A percentile compares a stretch with the other conserved stretches of the same genome.
Evolutionary conservation across 2,113 vertebrate species (phyloP).

Genomic region (Lamprotornis superbus): DNA sequence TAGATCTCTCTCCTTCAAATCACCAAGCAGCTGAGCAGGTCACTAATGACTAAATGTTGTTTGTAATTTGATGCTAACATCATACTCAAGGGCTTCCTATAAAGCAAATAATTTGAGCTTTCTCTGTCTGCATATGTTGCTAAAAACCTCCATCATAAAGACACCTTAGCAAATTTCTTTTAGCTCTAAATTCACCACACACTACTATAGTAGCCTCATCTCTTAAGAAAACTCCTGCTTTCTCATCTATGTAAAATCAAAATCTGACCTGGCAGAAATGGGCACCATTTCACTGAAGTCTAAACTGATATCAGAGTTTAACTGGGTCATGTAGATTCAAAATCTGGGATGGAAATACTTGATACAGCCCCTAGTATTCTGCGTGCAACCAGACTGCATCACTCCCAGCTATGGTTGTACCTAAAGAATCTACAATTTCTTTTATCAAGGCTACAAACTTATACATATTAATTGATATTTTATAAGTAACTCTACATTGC

Average conservation of each 20-base stretch:
- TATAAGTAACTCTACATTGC: background rate
- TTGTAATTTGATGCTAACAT: background rate
- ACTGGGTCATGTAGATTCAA: background rate
- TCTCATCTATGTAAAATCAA: background rate
- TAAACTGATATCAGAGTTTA: background rate
- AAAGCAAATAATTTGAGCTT: background rate
- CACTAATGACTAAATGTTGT: constrained; percentile 33
- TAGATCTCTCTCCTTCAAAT: background rate
- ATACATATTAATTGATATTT: background rate
- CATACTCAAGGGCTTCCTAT: background rate
- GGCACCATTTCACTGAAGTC: background rate
- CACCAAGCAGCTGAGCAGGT: constrained; percentile 7
- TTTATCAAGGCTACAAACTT: background rate
- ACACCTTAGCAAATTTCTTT: background rate
- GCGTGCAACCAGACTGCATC: background rate
- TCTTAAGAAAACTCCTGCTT: background rate
- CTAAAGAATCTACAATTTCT: background rate
- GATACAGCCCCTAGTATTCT: background rate
- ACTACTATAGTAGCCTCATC: background rate
- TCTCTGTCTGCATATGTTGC: background rate
- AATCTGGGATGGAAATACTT: background rate
- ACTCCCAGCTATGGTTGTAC: background rate
- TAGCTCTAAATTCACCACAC: background rate
- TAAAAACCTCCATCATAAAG: background rate
- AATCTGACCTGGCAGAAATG: background rate